These are phyloP conservation scores for Coenobita brevimanus DNA, from an alignment of 1,140 invertebrate genomes.

Conservation along the genomic window DNA sequence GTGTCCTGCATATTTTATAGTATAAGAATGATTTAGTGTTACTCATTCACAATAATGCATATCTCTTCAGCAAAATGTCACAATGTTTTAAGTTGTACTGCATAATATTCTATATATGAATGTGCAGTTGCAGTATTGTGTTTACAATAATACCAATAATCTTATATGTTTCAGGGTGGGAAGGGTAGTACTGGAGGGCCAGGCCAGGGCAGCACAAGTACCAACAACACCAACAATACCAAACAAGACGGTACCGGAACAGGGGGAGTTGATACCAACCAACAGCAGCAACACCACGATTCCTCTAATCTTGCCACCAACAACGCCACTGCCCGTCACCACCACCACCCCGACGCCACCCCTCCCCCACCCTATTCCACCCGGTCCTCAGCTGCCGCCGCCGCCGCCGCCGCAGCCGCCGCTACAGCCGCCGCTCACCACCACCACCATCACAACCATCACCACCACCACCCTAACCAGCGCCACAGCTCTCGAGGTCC, in stretches of 20 bases:
- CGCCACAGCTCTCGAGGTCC: conserved; percentile 54
- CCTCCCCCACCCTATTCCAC: conserved; percentile 56
- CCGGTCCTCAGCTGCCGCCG: conserved; percentile 48
- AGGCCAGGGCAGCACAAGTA: conserved; percentile 36
- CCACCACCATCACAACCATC: not conserved
- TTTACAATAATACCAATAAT: too few relatives aligned
- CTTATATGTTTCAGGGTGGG: conserved; percentile 41
- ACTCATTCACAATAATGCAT: too few relatives aligned
- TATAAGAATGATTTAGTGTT: too few relatives aligned
- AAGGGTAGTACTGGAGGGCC: conserved; percentile 24
- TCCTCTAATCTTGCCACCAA: conserved; percentile 62
- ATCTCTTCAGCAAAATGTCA: too few relatives aligned
- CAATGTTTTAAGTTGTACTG: too few relatives aligned
- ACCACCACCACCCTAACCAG: conserved; percentile 20
- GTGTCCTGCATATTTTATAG: too few relatives aligned
- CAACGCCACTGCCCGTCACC: conserved; percentile 57
- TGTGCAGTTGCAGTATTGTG: too few relatives aligned
- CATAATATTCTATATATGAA: too few relatives aligned
- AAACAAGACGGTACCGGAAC: conserved; percentile 68
- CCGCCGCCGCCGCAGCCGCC: conserved; percentile 45
- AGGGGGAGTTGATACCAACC: conserved; percentile 60
- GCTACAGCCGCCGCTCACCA: conserved; percentile 5
- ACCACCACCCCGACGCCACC: conserved; percentile 21
- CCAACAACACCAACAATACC: conserved; percentile 43
- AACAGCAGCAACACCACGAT: conserved; percentile 70